Evolutionary conservation across 2,888 invertebrate species (phyloP), one percentile per base, ranked within the genome.

Genomic region (Sipunculus nudus): DNA sequence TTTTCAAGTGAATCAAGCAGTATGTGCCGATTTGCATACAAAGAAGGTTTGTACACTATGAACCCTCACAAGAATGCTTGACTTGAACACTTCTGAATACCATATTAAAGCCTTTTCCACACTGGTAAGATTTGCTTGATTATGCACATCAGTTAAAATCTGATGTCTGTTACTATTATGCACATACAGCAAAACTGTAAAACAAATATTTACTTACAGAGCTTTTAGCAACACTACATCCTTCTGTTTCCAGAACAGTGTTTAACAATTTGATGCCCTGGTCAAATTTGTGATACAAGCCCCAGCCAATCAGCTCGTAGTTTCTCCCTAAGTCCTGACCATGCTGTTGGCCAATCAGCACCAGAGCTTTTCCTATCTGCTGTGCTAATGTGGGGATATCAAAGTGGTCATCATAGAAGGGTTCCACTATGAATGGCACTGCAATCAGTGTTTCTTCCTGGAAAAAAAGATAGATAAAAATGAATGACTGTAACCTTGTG

Each of bases 321-420:
- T 80, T 80, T 21, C 70, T 63, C 1, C 78, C 75, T 4, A 82
- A 49, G 1, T 74, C 32, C 19, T 65, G 50, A 50, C 72, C 62
- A 10, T 70, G 57, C 45, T 65, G 29, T 48, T 53, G 53, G 1
- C 81, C 78, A 8, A 84, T 59, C 53, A 75, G 62, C 28, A 71
- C 72, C 50, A 96, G 84, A 2, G 94, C 92, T 86, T 96, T 96
- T 0, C 96, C 96, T 49, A 92, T 86, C 40, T 93, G 85, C 43
- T 53, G 54, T 3, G 29, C 29, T 5, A 90, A 88, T 69, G 92
- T 89, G 61, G 84, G 87, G 23, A 96, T 86, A 84, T 94, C 94
- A 85, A 94, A 94, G 82, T 96, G 95, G 77, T 93, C 91, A 85
- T 96, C 96, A 84, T 91, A 90, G 79, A 87, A 92, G 0, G 90